Percentiles rank a stretch among this genome's conserved stretches.
phyloP scores from a whole-genome alignment of 2,797 vertebrate genomes.

The Tympanoctomys barrerae region DNA sequence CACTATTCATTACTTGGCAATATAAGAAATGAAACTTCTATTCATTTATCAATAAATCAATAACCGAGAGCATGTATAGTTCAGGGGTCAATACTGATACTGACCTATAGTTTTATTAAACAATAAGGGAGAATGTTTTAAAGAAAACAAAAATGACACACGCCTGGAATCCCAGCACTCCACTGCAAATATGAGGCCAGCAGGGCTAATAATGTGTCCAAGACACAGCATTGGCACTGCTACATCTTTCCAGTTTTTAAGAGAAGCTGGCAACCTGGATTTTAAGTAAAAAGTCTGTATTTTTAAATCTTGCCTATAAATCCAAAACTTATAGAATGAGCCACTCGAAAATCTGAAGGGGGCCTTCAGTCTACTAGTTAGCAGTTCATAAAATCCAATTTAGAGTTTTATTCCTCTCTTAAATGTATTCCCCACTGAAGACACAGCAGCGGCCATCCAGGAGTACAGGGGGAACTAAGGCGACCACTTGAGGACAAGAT shows the following conservation, averaged over 20 bases:
- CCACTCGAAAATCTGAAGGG: not conserved
- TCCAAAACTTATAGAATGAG: slow-evolving; percentile 31
- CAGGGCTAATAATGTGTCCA: too few relatives aligned
- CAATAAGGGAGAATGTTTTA: not conserved
- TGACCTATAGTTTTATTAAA: not conserved
- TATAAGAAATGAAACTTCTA: not conserved
- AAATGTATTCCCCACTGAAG: not conserved
- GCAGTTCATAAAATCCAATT: not conserved
- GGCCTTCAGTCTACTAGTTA: not conserved
- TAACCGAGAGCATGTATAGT: not conserved
- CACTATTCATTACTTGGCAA: not conserved
- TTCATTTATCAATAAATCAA: slow-evolving; percentile 4
- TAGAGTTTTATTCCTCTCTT: not conserved
- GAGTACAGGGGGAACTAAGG: not conserved
- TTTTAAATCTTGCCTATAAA: slow-evolving; percentile 43
- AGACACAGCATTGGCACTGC: too few relatives aligned
- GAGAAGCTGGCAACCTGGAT: not conserved
- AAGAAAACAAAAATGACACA: not conserved
- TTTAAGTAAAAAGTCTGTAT: slow-evolving; percentile 19
- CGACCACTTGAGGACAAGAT: not conserved
- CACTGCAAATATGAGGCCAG: too few relatives aligned
- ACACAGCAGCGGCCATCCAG: not conserved
- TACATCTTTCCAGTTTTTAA: not conserved
- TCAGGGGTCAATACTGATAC: not conserved
- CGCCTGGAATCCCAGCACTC: not conserved